phyloP scores from a whole-genome alignment of 2,888 invertebrate genomes.

The Gonocerus acuteangulatus region DNA sequence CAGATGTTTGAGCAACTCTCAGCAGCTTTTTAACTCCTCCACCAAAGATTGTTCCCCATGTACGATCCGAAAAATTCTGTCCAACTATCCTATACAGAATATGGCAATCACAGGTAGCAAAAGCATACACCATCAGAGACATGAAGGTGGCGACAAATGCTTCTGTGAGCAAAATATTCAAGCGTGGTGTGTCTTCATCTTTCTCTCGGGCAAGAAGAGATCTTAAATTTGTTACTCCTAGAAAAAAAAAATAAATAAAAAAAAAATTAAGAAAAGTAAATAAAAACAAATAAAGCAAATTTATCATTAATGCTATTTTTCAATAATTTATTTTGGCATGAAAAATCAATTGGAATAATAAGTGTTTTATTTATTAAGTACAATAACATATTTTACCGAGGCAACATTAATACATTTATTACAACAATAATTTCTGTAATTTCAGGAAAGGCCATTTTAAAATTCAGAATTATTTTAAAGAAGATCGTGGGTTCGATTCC shows the following conservation, averaged over 20 bases:
- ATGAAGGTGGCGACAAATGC: conserved; percentile 88
- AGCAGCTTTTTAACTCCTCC: conserved; percentile 82
- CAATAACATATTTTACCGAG: too few species aligned
- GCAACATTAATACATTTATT: too few species aligned
- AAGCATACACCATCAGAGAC: conserved; percentile 83
- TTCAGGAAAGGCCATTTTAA: too few species aligned
- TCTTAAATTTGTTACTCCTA: conserved; percentile 84
- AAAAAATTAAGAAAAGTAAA: too few species aligned
- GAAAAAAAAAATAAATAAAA: conserved; percentile 17
- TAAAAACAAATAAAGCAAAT: too few species aligned
- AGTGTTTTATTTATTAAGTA: too few species aligned
- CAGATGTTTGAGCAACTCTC: conserved; percentile 60
- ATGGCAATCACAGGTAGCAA: conserved; percentile 88
- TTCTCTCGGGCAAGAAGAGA: conserved; percentile 86
- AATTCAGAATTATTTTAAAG: too few species aligned
- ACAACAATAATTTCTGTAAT: too few species aligned
- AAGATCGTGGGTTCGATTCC: too few species aligned
- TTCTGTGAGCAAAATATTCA: conserved; percentile 86
- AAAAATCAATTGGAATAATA: too few species aligned
- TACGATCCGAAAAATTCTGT: conserved; percentile 65
- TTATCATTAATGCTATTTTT: too few species aligned
- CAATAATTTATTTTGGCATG: too few species aligned
- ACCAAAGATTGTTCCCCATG: conserved; percentile 79
- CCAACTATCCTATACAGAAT: conserved; percentile 80
- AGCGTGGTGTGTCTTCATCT: conserved; percentile 86